Evolutionary conservation across 1,140 invertebrate species (phyloP).

Genomic region (Sitophilus oryzae): DNA sequence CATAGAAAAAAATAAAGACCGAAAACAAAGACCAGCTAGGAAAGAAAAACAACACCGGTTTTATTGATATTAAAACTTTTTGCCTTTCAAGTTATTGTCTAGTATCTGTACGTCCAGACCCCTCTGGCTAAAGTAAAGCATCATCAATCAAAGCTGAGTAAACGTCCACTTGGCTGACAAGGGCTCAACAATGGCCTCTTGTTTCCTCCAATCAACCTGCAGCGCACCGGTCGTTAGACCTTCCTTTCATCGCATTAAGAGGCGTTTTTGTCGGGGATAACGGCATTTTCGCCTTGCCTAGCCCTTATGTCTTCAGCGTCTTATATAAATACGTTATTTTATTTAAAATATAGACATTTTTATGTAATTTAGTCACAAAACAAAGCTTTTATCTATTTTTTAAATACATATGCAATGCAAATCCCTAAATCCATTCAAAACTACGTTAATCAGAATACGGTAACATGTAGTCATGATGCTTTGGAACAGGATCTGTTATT

Average conservation of each 20-base stretch:
- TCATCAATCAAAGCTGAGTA: slow-evolving; percentile 23
- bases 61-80: background rate
- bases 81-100: background rate
- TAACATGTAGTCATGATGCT: no score
- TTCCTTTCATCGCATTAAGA: background rate
- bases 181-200: slow-evolving; percentile 18
- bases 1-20: no score
- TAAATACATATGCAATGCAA: no score
- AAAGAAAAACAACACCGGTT: background rate
- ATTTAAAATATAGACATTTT: no score
- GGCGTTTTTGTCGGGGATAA: background rate
- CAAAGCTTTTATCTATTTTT: no score
- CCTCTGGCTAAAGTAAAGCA: background rate
- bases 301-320: no score
- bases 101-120: background rate
- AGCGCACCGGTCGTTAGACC: slow-evolving; percentile 8
- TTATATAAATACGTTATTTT: no score
- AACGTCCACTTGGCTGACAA: slow-evolving; percentile 23
- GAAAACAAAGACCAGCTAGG: no score
- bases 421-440: no score
- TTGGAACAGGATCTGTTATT: no score
- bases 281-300: background rate
- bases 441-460: no score
- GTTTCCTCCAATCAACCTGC: slow-evolving; percentile 20
- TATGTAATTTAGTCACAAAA: no score